These are phyloP conservation scores for Muntiacus reevesi DNA, from an alignment of 2,113 vertebrate species.

Conservation along the genomic window DNA sequence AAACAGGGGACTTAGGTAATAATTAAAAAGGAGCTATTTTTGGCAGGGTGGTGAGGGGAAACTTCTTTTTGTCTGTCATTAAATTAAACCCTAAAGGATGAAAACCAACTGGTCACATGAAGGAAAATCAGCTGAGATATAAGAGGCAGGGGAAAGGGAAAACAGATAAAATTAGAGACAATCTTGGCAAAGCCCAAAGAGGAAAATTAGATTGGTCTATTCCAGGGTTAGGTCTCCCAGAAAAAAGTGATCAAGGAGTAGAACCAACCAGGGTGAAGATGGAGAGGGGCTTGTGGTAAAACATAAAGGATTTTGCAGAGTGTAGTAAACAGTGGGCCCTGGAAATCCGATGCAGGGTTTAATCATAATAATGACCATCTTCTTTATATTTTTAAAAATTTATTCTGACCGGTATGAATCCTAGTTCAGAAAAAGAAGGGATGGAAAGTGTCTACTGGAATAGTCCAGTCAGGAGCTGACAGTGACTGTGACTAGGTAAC, in stretches of 20 bases:
- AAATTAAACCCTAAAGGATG: neutral
- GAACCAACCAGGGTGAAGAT: neutral
- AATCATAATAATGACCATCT: neutral
- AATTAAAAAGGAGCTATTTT: neutral
- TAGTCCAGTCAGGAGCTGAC: neutral
- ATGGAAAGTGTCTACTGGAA: neutral
- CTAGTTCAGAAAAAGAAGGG: neutral
- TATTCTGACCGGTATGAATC: neutral
- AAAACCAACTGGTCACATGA: accelerated
- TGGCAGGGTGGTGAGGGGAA: neutral
- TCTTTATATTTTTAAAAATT: neutral
- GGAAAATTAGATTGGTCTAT: neutral
- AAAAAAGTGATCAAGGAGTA: neutral
- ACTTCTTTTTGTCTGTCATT: neutral
- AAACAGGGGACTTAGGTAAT: neutral
- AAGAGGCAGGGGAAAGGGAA: neutral
- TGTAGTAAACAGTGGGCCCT: neutral
- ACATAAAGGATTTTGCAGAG: neutral
- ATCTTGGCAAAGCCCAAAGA: accelerated
- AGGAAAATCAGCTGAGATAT: neutral
- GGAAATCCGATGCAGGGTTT: neutral
- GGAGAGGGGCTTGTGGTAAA: neutral
- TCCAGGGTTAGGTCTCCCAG: neutral
- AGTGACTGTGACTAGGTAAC: neutral
- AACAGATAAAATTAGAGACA: neutral